Conservation (phyloP, 1,140 invertebrate genomes). For the Cotesia chilonis region DNA sequence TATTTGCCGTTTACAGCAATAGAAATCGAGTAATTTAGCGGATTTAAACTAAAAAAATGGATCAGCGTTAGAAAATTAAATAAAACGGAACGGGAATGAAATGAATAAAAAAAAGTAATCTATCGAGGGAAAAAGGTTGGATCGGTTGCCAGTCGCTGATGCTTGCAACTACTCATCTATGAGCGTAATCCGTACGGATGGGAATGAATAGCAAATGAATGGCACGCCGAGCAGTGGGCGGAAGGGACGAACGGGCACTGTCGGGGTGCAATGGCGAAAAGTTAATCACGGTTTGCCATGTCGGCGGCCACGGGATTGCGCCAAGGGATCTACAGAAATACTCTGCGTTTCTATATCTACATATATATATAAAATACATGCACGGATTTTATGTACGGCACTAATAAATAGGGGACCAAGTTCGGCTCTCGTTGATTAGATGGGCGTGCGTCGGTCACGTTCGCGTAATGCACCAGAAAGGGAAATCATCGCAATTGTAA, state of each 20-base stretch:
- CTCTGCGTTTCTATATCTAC: conserved; percentile 14
- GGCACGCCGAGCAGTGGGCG: conserved; percentile 28
- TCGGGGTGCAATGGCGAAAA: conserved; percentile 60
- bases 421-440: conserved; percentile 63
- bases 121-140: conserved; percentile 12
- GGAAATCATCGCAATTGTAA: conserved; percentile 36
- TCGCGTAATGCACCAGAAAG: conserved; percentile 37
- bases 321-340: conserved; percentile 29
- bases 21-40: too few relatives aligned
- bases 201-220: conserved; percentile 67
- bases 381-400: conserved; percentile 9
- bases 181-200: conserved; percentile 61
- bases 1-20: too few relatives aligned
- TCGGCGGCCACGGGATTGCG: conserved; percentile 57
- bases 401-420: conserved; percentile 23
- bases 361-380: neutral
- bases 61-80: neutral
- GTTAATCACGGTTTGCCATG: conserved; percentile 67
- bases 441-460: conserved; percentile 55
- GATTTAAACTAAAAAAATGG: neutral
- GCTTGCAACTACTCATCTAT: conserved; percentile 41
- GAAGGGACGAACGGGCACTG: conserved; percentile 18
- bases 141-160: conserved; percentile 36
- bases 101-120: conserved; percentile 27
- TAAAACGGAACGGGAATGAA: neutral